Evolutionary conservation across 2,888 invertebrate species (phyloP), one percentile per base, ranked within the genome.

Genomic region (Plagodis dolabraria): DNA sequence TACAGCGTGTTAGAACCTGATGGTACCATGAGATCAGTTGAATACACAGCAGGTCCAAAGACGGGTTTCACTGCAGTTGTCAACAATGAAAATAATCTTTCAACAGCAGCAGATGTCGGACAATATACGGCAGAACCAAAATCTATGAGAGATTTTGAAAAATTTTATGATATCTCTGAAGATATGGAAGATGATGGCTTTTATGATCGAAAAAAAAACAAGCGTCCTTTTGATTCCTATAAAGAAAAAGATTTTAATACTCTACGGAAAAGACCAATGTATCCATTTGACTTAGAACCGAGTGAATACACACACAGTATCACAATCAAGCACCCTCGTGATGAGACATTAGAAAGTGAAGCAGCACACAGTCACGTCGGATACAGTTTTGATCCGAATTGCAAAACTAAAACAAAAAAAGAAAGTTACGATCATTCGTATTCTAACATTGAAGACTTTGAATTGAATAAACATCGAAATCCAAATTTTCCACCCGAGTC

Each of bases 1-100:
- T 96, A 96, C 77, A 95, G 95, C 70, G 87, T 96, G 22, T 78
- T 96, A 50, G 95, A 95, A 79, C 94, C 95, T 42, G 95, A 95
- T 74, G 95, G 96, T 49, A 92, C 94, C 48, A 87, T 94, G 60
- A 88, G 94, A 70, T 91, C 93, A 43, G 95, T 95, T 34, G 93
- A 94, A 69, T 95, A 95, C 76, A 93, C 94, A 34, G 93, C 94
- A 22, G 94, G 94, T 55, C 93, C 94, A 8, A 87, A 93, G 52
- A 87, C 84, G 50, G 94, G 94, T 35, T 94, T 95, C 67, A 93
- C 93, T 70, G 94, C 94, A 33, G 85, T 93, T 9, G 94, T 94
- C 5, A 94, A 94, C 68, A 94, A 89, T 68, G 89, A 91, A 59
- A 92, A 85, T n/a, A 79, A 63, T 45, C 68, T 71, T 47, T 61